Evolutionary conservation across 1,140 invertebrate species (phyloP), one percentile per base, ranked within the genome.

Genomic region (Nasonia vitripennis): DNA sequence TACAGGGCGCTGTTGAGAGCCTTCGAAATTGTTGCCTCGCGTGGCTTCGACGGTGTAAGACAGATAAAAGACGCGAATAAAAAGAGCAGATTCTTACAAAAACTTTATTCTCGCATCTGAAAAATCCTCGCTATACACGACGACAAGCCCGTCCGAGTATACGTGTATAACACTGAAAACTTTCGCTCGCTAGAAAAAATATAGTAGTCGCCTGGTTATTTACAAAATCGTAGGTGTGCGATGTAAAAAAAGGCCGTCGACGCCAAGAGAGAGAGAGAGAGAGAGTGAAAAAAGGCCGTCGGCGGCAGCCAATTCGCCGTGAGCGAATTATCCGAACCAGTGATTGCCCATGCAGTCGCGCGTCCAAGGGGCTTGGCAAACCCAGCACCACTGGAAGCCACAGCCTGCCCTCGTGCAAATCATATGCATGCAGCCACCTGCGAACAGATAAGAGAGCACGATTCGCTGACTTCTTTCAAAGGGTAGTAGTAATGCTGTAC

Each of bases 351-450:
- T 97, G 90, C 97, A 98, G 12, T 97, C 96, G 88, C 97, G 94
- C 1, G 96, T 97, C 97, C 97, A 98, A 87, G 95, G 94, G 2
- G 95, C 96, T 92, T 97, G 96, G 91, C 97, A 98, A 12, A 98
- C 94, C 97, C 97, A 98, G 92, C 97, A 98, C 97, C 97, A 98
- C 87, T 98, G 96, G 88, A 95, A 96, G 37, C 94, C 94, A 92
- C 97, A 98, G 6, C 96, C 95, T 77, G 95, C 94, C 89, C 96
- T 94, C 31, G 95, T 95, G 88, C 96, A 97, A 14, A 97, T 94
- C 96, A 98, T 98, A 90, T 98, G 97, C 97, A 98, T 98, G 91
- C 97, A 98, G 20, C 97, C 97, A 89, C 96, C 96, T 97, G 90
- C n/a, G 11, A 2, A 78, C 51, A 77, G 48, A 80, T 85, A 78